Percentiles rank a stretch among this genome's conserved stretches.
Evolutionary conservation across 2,113 vertebrate species (phyloP).

Genomic region (Pogona vitticeps): DNA sequence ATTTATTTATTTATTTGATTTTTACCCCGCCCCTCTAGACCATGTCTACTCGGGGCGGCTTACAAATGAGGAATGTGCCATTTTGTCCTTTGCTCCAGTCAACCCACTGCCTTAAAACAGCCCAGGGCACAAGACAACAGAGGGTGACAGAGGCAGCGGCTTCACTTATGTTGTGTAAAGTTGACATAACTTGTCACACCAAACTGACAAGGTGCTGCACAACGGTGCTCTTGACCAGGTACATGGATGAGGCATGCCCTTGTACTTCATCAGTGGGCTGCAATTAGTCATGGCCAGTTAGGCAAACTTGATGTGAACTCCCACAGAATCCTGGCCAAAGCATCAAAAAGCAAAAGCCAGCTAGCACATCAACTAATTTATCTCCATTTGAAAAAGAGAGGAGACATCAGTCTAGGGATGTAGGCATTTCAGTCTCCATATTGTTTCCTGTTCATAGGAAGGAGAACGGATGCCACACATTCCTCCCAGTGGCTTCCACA

Average conservation of each 20-base stretch:
- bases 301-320: too few relatives aligned
- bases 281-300: too few relatives aligned
- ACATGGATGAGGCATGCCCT: too few relatives aligned
- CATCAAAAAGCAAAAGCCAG: neutral
- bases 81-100: neutral
- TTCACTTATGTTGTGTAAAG: neutral
- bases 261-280: too few relatives aligned
- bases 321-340: neutral
- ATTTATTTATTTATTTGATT: too few relatives aligned
- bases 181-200: too few relatives aligned
- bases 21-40: too few relatives aligned
- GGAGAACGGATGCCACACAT: neutral
- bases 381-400: neutral
- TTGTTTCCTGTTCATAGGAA: neutral
- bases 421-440: too few relatives aligned
- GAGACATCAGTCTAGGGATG: neutral
- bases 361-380: neutral
- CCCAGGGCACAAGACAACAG: neutral
- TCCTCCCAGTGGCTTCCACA: neutral
- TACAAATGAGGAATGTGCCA: neutral
- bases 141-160: neutral
- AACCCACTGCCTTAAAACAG: neutral
- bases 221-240: too few relatives aligned
- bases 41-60: too few relatives aligned
- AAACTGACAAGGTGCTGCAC: too few relatives aligned